Base-by-base conservation (phyloP, 2,797 vertebrate species). In the Falco berigora region DNA sequence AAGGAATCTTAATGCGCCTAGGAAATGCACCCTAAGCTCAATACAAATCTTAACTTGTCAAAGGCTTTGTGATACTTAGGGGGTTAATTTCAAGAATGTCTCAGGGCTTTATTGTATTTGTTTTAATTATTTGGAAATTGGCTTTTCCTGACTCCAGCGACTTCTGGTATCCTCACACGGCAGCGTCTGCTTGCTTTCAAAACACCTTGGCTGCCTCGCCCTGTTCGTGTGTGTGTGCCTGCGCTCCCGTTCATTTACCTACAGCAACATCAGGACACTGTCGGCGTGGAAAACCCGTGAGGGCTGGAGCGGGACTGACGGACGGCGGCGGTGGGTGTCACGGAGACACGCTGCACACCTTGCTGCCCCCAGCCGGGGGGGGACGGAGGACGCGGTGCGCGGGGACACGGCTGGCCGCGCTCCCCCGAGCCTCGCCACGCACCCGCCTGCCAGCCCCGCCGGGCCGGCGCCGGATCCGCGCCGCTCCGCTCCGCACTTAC, bases 101-200 rank as follows among this genome's bases (percentile, higher is more conserved):
- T 25, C 38, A 81, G 22, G 53, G n/a, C 23, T 93, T 90, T 84
- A 69, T 28, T 69, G 46, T 34, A 47, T 49, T 78, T 66, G n/a
- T 46, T 89, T 62, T 86, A 71, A 93, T 88, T 69, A 85, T 94
- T 93, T 89, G 86, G 80, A 73, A 90, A 92, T 67, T 40, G 38
- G 38, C 50, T 69, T 16, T 81, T 75, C 58, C 66, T 17, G 86
- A 23, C 88, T 86, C 12, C 4, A 47, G 55, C 8, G 55, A 55
- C 40, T 63, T 47, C 55, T 79, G 71, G 22, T 28, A 49, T 88
- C 81, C 74, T 78, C 86, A 83, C 8, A 59, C 49, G 83, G 76
- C 80, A 92, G 53, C 55, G 92, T 92, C 86, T 75, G 64, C 79
- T 81, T 8, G 7, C 30, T 92, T 86, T 78, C 86, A 81, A 84